Evolutionary conservation across 2,888 invertebrate species (phyloP).

Genomic region (Dichetophora obliterata): DNA sequence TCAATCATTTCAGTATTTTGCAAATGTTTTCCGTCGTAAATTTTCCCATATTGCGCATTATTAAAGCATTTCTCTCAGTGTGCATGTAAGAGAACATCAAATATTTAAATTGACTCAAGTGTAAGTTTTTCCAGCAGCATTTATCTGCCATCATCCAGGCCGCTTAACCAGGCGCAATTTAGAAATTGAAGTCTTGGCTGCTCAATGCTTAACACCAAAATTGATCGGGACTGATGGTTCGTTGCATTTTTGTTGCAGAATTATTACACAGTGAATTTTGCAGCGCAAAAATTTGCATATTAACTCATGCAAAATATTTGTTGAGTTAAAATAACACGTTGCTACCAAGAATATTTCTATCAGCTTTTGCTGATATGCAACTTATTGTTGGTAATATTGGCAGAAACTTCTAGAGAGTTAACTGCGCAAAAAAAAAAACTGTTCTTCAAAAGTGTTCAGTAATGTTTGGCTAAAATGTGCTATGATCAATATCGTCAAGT

Average conservation of each 20-base stretch:
- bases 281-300: conserved; percentile 27
- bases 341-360: too few species aligned
- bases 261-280: conserved; percentile 19
- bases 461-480: not conserved
- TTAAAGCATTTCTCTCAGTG: not conserved
- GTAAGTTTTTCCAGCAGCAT: too few species aligned
- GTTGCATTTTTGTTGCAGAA: not conserved
- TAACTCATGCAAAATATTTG: conserved; percentile 35
- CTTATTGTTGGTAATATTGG: not conserved
- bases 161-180: too few species aligned
- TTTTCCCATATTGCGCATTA: too few species aligned
- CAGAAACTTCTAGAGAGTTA: not conserved
- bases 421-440: not conserved
- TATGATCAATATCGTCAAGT: conserved; percentile 6
- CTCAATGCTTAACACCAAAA: conserved; percentile 1
- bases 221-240: conserved; percentile 22
- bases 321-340: not conserved
- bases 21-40: too few species aligned
- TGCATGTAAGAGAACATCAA: conserved; percentile 52
- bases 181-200: not conserved
- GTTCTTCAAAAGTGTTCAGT: not conserved
- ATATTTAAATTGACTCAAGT: conserved; percentile 64
- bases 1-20: too few species aligned
- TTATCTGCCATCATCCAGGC: too few species aligned
- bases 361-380: not conserved